These are phyloP conservation scores for Austrofundulus limnaeus DNA, from an alignment of 2,113 vertebrate genomes.

Conservation along the genomic window DNA sequence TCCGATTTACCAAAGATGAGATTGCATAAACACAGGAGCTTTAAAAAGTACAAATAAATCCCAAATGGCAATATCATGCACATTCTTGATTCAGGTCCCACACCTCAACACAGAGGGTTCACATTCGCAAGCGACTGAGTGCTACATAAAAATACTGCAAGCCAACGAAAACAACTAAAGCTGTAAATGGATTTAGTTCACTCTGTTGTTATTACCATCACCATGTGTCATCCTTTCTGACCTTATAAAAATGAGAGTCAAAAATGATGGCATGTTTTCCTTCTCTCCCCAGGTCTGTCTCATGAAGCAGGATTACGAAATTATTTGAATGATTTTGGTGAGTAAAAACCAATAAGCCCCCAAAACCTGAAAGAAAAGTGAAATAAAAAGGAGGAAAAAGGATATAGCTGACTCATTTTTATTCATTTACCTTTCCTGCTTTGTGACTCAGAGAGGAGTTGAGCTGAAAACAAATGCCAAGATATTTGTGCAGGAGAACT, in stretches of 20 bases:
- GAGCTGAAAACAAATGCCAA: conserved; percentile 4
- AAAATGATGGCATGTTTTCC: conserved; percentile 19
- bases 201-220: conserved; percentile 55
- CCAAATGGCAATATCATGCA: conserved; percentile 42
- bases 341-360: neutral
- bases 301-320: conserved; percentile 11
- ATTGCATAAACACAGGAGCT: conserved; percentile 47
- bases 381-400: too few relatives aligned
- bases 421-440: neutral
- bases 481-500: neutral
- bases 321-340: conserved; percentile 5
- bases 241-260: conserved; percentile 10
- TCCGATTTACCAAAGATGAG: conserved; percentile 45
- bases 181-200: conserved; percentile 49
- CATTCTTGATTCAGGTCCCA: conserved; percentile 59
- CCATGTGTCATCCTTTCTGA: conserved; percentile 52
- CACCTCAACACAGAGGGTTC: conserved; percentile 42
- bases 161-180: conserved; percentile 72
- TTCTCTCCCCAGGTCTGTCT: conserved; percentile 11
- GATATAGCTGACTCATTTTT: too few relatives aligned
- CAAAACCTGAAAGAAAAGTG: neutral
- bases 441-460: conserved; percentile 6
- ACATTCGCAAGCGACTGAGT: conserved; percentile 32
- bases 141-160: conserved; percentile 4
- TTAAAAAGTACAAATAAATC: conserved; percentile 40